Evolutionary conservation across 2,888 invertebrate species (phyloP).

Genomic region (Odontomyia ornata): DNA sequence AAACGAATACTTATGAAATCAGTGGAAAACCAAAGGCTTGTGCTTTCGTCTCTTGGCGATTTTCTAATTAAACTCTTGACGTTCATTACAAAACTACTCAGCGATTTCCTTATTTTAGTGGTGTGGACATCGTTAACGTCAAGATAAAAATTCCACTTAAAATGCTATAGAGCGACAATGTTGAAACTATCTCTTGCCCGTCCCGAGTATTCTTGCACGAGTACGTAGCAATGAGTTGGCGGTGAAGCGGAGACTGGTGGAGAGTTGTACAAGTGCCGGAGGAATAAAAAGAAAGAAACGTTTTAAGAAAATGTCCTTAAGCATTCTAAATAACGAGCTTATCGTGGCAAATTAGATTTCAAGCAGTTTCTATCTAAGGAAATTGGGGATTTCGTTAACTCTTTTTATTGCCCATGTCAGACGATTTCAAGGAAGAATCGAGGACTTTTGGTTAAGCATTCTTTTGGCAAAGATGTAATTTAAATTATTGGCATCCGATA

Average conservation of each 20-base stretch:
- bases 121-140: slow-evolving; percentile 39
- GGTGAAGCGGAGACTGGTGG: neutral
- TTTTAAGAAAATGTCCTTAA: slow-evolving; percentile 39
- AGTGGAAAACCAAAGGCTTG: slow-evolving; percentile 30
- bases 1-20: slow-evolving; percentile 22
- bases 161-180: slow-evolving; percentile 14
- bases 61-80: slow-evolving; percentile 38
- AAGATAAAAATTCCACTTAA: slow-evolving; percentile 39
- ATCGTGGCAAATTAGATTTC: slow-evolving; percentile 36
- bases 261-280: neutral
- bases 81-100: slow-evolving; percentile 41
- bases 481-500: too few species aligned
- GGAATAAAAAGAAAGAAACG: slow-evolving; percentile 8
- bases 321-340: slow-evolving; percentile 40
- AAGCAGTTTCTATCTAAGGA: slow-evolving; percentile 19
- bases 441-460: too few species aligned
- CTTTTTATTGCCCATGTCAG: neutral
- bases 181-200: slow-evolving; percentile 7
- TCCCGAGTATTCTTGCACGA: neutral
- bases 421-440: too few species aligned
- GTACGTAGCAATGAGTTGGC: neutral
- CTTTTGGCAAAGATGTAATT: too few species aligned
- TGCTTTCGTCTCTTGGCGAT: slow-evolving; percentile 24
- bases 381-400: slow-evolving; percentile 28
- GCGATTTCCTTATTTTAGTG: slow-evolving; percentile 25